Percentiles rank a stretch among this genome's conserved stretches.
Conservation (phyloP, 2,113 vertebrate genomes). For the Fregetta grallaria region DNA sequence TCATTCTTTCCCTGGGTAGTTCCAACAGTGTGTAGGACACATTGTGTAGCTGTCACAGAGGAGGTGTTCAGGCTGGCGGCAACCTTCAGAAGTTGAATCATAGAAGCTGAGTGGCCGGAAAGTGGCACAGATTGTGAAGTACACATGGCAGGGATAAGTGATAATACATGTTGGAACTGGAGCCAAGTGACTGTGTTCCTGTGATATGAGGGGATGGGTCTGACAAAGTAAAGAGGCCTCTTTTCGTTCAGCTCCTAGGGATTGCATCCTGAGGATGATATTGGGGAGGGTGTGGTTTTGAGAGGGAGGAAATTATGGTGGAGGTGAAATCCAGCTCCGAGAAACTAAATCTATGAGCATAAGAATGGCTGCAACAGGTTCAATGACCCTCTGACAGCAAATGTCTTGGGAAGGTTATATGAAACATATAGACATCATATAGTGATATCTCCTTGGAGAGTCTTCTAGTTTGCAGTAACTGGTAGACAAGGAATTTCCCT, state of each 20-base stretch:
- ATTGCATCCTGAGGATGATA: neutral
- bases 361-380: neutral
- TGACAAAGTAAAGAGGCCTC: conserved; percentile 13
- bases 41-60: neutral
- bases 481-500: neutral
- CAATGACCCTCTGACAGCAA: neutral
- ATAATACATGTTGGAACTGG: conserved; percentile 2
- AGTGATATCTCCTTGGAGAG: neutral
- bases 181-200: conserved; percentile 21
- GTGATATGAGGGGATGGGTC: neutral
- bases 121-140: conserved; percentile 7
- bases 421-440: neutral
- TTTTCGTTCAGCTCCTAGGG: neutral
- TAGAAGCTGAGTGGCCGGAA: conserved; percentile 18
- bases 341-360: neutral
- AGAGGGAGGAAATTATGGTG: neutral
- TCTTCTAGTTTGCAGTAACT: neutral
- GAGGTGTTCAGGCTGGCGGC: neutral
- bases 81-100: conserved; percentile 28
- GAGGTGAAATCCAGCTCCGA: neutral
- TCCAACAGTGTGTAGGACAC: neutral
- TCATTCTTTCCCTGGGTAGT: neutral
- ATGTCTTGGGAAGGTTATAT: neutral
- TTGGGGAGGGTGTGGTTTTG: neutral
- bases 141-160: neutral